Conservation (phyloP, 2,888 invertebrate species). For the Anarsia innoxiella region DNA sequence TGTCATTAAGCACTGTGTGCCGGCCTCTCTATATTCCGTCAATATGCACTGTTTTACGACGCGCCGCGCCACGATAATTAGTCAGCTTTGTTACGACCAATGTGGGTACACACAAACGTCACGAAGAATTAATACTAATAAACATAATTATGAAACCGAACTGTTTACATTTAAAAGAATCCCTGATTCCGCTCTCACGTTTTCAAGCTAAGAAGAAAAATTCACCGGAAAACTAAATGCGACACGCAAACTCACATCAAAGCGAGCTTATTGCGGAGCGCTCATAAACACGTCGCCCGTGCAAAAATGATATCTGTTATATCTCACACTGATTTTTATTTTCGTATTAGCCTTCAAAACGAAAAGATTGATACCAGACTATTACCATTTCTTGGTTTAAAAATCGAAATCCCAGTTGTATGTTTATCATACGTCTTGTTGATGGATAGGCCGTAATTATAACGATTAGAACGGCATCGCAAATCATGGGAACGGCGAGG, state of each 20-base stretch:
- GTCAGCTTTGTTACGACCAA: conserved; percentile 73
- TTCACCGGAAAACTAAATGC: conserved; percentile 31
- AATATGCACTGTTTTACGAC: conserved; percentile 76
- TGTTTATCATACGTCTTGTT: conserved; percentile 63
- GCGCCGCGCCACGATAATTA: conserved; percentile 71
- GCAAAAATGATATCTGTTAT: conserved; percentile 69
- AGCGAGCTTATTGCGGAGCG: conserved; percentile 54
- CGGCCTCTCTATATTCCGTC: conserved; percentile 76
- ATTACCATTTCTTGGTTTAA: conserved; percentile 45
- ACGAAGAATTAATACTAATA: conserved; percentile 32
- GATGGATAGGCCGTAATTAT: conserved; percentile 71
- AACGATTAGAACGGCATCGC: conserved; percentile 68
- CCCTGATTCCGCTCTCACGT: conserved; percentile 31
- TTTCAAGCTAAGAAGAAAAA: conserved; percentile 31
- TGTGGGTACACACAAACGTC: conserved; percentile 36
- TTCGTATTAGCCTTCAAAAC: conserved; percentile 30
- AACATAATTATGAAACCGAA: conserved; percentile 38
- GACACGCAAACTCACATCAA: conserved; percentile 62
- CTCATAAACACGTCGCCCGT: conserved; percentile 62
- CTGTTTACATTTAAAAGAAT: too few relatives aligned
- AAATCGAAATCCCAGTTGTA: conserved; percentile 33
- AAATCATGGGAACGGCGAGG: conserved; percentile 69
- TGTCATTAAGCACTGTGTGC: conserved; percentile 76
- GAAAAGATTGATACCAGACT: conserved; percentile 41
- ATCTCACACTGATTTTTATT: conserved; percentile 43